These are phyloP conservation scores for Macrosteles quadrilineatus DNA, from an alignment of 1,140 invertebrate genomes.

Conservation along the genomic window DNA sequence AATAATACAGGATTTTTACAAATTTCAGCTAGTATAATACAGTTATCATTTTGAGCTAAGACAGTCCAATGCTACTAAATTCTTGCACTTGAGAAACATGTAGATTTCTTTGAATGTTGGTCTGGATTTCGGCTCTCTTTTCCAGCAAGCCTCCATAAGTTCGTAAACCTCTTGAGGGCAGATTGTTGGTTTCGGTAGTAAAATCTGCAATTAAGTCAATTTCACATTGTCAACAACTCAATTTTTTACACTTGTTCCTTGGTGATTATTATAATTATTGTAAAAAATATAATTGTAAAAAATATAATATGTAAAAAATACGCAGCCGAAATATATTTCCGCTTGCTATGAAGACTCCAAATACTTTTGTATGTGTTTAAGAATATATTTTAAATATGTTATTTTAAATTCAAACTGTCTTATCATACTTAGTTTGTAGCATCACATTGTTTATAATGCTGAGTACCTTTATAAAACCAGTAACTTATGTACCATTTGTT, in stretches of 20 bases:
- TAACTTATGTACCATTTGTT: no score
- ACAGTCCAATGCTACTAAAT: slow-evolving; percentile 10
- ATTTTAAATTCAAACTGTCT: no score
- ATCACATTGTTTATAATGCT: no score
- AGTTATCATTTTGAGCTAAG: slow-evolving; percentile 5
- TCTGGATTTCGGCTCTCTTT: slow-evolving; percentile 60
- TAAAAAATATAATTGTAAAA: background rate
- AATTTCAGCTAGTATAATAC: no score
- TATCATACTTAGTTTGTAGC: no score
- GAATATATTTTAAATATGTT: no score
- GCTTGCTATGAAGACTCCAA: no score
- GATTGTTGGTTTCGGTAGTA: slow-evolving; percentile 66
- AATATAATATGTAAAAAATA: no score
- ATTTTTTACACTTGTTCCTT: slow-evolving; percentile 4
- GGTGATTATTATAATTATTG: background rate
- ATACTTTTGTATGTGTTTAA: no score
- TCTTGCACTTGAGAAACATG: slow-evolving; percentile 63
- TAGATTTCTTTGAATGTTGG: slow-evolving; percentile 77
- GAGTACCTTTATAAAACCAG: no score
- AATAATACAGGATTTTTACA: no score
- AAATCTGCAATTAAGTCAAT: slow-evolving; percentile 57
- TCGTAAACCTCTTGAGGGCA: slow-evolving; percentile 78
- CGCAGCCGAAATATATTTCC: no score
- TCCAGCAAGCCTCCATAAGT: slow-evolving; percentile 80
- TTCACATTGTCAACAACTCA: slow-evolving; percentile 34